Evolutionary conservation across 1,140 invertebrate species (phyloP).

Genomic region (Vollenhovia emeryi): DNA sequence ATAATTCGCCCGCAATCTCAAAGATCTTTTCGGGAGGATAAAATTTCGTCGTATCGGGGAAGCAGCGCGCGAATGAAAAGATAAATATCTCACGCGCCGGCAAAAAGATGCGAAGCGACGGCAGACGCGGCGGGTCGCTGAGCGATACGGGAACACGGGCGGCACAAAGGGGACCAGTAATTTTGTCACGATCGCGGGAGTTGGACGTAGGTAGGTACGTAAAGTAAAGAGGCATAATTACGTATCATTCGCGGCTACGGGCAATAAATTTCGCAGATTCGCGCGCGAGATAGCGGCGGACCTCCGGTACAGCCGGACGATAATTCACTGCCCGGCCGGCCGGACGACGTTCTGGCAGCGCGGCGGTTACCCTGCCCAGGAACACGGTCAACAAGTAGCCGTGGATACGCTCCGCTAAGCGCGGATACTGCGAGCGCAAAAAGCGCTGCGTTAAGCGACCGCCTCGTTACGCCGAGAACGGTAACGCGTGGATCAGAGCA

Average conservation of each 20-base stretch:
- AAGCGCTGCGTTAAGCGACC: constrained; percentile 68
- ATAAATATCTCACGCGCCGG: constrained; percentile 37
- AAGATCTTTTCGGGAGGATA: constrained; percentile 6
- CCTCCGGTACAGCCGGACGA: constrained; percentile 70
- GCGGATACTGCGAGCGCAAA: constrained; percentile 66
- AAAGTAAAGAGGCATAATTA: constrained; percentile 80
- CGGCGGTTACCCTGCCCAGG: constrained; percentile 62
- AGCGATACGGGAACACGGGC: not conserved
- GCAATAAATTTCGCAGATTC: constrained; percentile 81
- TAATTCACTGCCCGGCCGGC: constrained; percentile 76
- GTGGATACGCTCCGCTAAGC: constrained; percentile 70
- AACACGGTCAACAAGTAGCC: constrained; percentile 81
- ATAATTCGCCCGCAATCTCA: constrained; percentile 9
- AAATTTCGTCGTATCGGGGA: not conserved
- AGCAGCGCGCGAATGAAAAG: not conserved
- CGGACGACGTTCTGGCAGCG: constrained; percentile 52
- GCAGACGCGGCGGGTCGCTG: not conserved
- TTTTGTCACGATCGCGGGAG: constrained; percentile 39
- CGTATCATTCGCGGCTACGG: constrained; percentile 78
- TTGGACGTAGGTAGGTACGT: constrained; percentile 8
- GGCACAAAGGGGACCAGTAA: not conserved
- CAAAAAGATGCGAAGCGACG: not conserved
- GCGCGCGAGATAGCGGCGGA: constrained; percentile 74
- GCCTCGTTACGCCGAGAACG: constrained; percentile 55
- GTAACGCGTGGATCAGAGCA: constrained; percentile 7